Conservation (phyloP, 1,140 invertebrate genomes). For the Rhizoglyphus robini region DNA sequence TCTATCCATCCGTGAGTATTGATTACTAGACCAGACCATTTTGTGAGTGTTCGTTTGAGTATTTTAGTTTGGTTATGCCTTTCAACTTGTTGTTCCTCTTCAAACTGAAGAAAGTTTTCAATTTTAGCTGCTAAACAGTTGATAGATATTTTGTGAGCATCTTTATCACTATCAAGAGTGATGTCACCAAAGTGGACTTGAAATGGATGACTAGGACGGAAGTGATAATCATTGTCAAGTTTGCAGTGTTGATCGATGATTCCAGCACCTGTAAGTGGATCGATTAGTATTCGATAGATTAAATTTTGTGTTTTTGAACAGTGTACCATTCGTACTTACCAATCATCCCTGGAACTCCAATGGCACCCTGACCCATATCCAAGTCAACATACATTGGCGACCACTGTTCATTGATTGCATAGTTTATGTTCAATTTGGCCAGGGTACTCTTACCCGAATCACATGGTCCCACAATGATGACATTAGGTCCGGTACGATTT, state of each 20-base stretch:
- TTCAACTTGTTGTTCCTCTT: not conserved
- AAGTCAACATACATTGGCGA: not conserved
- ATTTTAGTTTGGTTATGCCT: not conserved
- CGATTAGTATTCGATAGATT: too few relatives aligned
- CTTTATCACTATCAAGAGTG: not conserved
- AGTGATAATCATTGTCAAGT: not conserved
- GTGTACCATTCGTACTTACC: too few relatives aligned
- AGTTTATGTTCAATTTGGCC: not conserved
- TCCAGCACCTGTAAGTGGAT: too few relatives aligned
- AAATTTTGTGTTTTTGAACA: too few relatives aligned
- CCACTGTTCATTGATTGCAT: not conserved
- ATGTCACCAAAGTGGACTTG: not conserved
- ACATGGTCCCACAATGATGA: conserved; percentile 1
- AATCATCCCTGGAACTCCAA: not conserved
- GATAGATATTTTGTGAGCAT: not conserved
- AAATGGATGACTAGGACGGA: not conserved
- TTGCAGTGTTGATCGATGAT: not conserved
- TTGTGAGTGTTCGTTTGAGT: not conserved
- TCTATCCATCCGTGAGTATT: conserved; percentile 1
- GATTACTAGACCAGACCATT: not conserved
- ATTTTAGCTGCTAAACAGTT: not conserved
- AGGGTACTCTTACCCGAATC: conserved; percentile 1
- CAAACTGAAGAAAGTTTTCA: not conserved
- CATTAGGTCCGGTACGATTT: not conserved
- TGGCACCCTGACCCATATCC: not conserved